Evolutionary conservation across 2,888 invertebrate genomes (phyloP).

Genomic region (Epicampocera succincta): DNA sequence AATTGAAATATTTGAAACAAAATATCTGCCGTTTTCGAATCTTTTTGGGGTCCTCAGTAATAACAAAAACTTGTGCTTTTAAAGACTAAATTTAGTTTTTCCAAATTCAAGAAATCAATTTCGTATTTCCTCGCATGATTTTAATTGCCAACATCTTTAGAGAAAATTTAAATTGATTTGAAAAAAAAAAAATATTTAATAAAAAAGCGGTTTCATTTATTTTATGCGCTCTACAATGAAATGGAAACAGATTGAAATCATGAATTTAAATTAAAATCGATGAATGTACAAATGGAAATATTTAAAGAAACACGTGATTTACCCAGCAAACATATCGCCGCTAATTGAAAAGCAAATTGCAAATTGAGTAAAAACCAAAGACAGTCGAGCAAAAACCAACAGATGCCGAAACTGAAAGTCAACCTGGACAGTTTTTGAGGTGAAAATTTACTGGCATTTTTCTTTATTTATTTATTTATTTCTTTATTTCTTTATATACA

Average conservation of each 20-base stretch:
- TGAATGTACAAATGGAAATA: not conserved
- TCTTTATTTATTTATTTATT: too few relatives aligned
- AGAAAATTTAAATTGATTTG: conserved; percentile 49
- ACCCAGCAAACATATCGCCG: conserved; percentile 22
- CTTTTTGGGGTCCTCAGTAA: too few relatives aligned
- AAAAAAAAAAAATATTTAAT: conserved; percentile 1
- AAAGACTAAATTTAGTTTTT: not conserved
- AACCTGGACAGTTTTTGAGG: too few relatives aligned
- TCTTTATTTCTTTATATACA: too few relatives aligned
- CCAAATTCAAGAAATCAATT: not conserved
- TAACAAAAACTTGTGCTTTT: too few relatives aligned
- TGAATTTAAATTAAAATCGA: conserved; percentile 51
- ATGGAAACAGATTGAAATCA: conserved; percentile 37
- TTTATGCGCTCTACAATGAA: conserved; percentile 10
- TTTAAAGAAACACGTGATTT: conserved; percentile 31
- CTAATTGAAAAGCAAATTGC: not conserved
- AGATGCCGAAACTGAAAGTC: too few relatives aligned
- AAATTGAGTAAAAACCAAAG: too few relatives aligned
- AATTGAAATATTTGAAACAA: too few relatives aligned
- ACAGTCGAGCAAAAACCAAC: too few relatives aligned
- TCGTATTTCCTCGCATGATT: not conserved
- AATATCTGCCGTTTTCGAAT: too few relatives aligned
- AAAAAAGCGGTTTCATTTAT: conserved; percentile 11
- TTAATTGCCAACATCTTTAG: conserved; percentile 27
- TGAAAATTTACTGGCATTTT: too few relatives aligned